Conservation (phyloP, 2,113 vertebrate genomes). For the Sclerurus mexicanus region DNA sequence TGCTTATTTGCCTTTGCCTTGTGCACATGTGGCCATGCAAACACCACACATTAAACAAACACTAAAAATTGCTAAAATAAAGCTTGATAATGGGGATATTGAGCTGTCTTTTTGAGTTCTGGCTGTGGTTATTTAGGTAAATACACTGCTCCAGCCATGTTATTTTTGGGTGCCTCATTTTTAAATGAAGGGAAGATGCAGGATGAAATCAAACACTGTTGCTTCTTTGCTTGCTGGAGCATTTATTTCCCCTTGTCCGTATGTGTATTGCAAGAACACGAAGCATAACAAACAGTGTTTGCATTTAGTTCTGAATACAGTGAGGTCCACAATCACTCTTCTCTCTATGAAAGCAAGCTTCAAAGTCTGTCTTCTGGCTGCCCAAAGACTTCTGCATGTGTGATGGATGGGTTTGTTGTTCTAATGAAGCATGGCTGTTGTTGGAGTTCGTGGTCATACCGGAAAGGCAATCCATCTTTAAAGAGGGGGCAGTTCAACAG, state of each 20-base stretch:
- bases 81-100: background rate
- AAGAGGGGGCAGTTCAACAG: background rate
- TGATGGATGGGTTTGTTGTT: background rate
- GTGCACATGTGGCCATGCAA: background rate
- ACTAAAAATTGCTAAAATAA: background rate
- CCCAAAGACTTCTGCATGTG: background rate
- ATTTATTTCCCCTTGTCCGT: background rate
- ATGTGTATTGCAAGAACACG: background rate
- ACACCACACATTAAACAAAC: background rate
- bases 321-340: background rate
- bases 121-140: background rate
- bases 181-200: background rate
- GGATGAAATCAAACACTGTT: background rate
- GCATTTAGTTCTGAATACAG: background rate
- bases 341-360: background rate
- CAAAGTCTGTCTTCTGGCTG: background rate
- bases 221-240: background rate
- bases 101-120: background rate
- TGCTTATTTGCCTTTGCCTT: background rate
- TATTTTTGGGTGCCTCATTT: background rate
- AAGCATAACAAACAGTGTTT: background rate
- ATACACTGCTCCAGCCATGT: background rate
- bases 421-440: background rate
- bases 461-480: background rate
- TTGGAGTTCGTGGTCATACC: slow-evolving; percentile 1